Percentiles rank a stretch among this genome's conserved stretches.
Conservation (phyloP, 53 echinoderm and acorn worm genomes). For the Stichopus horrens region DNA sequence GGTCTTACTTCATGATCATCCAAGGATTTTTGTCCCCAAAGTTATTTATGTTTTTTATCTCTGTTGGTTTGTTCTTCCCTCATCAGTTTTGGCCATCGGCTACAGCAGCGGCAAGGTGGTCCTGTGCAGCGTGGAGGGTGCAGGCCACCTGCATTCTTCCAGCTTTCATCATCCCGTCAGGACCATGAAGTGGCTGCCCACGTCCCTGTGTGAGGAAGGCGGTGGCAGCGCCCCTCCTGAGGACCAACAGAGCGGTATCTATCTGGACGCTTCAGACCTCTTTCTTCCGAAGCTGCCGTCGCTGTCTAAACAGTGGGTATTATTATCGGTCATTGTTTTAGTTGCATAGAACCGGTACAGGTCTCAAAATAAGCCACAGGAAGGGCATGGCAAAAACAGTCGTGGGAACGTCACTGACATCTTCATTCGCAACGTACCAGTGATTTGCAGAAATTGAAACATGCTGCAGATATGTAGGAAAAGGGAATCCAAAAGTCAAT, state of each 20-base stretch:
- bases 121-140: conserved; percentile 89
- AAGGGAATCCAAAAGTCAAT: no score
- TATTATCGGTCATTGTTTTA: neutral
- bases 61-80: neutral
- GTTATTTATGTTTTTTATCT: neutral
- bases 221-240: neutral
- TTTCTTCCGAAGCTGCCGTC: conserved; percentile 80
- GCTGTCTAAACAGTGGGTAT: conserved; percentile 70
- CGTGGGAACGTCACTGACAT: no score
- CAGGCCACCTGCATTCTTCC: conserved; percentile 73
- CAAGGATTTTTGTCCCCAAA: neutral
- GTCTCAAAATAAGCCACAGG: no score
- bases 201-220: neutral
- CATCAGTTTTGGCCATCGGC: conserved; percentile 80
- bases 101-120: conserved; percentile 76
- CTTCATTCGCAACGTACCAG: no score
- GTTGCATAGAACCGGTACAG: no score
- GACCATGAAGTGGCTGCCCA: conserved; percentile 79
- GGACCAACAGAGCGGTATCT: neutral
- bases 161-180: conserved; percentile 57
- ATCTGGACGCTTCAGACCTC: conserved; percentile 69
- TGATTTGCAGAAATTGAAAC: no score
- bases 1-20: no score
- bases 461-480: no score
- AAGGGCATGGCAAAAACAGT: no score